Conservation (phyloP, 2,113 vertebrate species). For the Lophotis ruficrista region DNA sequence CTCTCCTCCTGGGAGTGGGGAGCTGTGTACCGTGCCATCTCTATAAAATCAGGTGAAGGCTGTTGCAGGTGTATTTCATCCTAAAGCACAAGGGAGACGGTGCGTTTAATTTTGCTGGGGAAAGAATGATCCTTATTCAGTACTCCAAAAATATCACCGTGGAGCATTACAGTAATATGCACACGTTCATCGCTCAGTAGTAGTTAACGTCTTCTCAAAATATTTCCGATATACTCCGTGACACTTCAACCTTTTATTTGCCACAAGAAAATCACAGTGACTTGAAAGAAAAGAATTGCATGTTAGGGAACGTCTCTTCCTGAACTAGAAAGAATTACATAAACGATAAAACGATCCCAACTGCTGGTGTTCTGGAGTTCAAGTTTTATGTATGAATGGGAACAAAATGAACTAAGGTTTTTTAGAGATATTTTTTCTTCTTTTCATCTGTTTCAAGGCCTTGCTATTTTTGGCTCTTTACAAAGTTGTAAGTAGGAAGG, state of each 20-base stretch:
- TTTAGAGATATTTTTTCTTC: background rate
- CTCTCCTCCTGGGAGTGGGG: background rate
- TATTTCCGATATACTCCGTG: accelerated
- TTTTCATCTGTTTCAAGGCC: background rate
- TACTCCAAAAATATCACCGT: accelerated
- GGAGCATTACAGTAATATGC: background rate
- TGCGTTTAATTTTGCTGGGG: background rate
- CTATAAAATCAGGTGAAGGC: background rate
- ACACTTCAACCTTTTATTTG: background rate
- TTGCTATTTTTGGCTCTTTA: background rate
- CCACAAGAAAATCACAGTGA: background rate
- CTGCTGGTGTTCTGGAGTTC: background rate
- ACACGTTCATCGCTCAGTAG: background rate
- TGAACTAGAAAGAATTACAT: background rate
- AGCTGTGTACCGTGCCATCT: accelerated
- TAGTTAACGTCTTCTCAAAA: background rate
- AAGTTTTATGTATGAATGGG: background rate
- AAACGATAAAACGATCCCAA: background rate
- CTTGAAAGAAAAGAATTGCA: background rate
- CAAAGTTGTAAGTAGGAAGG: background rate
- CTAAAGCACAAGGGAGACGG: background rate
- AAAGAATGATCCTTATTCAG: background rate
- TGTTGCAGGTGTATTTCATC: background rate
- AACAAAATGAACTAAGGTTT: background rate
- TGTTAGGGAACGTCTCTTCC: background rate